A percentile compares a stretch with the other conserved stretches of the same genome.
Conservation (phyloP, 2,113 vertebrate genomes). For the Odocoileus hemionus region DNA sequence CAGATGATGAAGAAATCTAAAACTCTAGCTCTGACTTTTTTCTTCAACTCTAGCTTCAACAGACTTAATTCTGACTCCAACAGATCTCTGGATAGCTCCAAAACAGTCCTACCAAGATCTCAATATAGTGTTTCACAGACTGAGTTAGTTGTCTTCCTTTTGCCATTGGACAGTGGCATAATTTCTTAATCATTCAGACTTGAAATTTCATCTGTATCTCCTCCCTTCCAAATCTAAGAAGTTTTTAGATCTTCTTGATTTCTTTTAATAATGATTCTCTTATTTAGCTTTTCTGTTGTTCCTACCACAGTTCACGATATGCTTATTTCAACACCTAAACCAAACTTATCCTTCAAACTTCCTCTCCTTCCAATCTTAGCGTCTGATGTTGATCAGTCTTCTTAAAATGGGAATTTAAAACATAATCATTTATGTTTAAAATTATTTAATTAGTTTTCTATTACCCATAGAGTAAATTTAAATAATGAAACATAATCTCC, state of each 20-base stretch:
- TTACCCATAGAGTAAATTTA: neutral
- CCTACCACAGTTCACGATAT: neutral
- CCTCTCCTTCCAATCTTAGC: neutral
- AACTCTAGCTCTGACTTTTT: neutral
- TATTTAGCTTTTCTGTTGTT: neutral
- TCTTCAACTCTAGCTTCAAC: neutral
- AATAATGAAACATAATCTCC: neutral
- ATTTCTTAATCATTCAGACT: neutral
- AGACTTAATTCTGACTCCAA: neutral
- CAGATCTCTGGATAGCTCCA: neutral
- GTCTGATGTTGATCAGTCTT: neutral
- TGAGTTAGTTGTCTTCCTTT: neutral
- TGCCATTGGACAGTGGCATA: neutral
- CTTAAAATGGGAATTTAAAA: neutral
- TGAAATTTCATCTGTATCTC: neutral
- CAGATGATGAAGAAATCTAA: neutral
- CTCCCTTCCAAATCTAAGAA: neutral
- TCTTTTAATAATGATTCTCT: neutral
- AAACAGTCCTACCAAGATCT: neutral
- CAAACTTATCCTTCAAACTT: neutral
- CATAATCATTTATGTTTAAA: neutral
- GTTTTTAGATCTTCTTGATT: neutral
- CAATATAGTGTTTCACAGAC: neutral
- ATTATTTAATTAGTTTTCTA: neutral
- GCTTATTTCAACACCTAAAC: neutral